Evolutionary conservation across 2,888 invertebrate genomes (phyloP).

Genomic region (Volucella inflata): DNA sequence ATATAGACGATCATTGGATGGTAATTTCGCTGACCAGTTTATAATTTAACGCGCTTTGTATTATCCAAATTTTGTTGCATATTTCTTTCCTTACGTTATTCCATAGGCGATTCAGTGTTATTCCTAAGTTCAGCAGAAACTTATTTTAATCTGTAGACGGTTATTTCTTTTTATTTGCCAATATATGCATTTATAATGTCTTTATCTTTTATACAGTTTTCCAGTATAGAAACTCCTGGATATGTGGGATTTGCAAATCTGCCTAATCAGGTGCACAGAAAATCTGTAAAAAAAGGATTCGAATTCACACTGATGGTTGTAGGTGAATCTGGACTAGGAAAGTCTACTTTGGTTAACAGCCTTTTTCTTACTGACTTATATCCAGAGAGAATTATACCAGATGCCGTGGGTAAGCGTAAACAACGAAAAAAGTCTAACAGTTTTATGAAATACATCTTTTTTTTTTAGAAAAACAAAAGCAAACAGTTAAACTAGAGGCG

Average conservation of each 20-base stretch:
- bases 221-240: conserved; percentile 92
- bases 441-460: conserved; percentile 51
- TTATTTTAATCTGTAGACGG: too few species aligned
- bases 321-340: conserved; percentile 95
- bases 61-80: too few species aligned
- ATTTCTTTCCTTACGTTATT: too few species aligned
- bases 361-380: conserved; percentile 97
- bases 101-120: too few species aligned
- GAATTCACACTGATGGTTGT: conserved; percentile 99
- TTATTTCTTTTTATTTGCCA: neutral
- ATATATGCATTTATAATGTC: conserved; percentile 24
- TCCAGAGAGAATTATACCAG: conserved; percentile 94
- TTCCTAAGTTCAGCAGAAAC: too few species aligned
- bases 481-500: conserved; percentile 96
- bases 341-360: conserved; percentile 97
- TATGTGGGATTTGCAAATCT: conserved; percentile 93
- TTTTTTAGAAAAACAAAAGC: conserved; percentile 91
- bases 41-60: too few species aligned
- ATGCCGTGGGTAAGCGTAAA: conserved; percentile 89
- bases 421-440: neutral
- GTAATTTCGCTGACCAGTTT: too few species aligned
- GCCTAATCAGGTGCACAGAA: conserved; percentile 98
- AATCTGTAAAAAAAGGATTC: conserved; percentile 98
- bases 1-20: too few species aligned
- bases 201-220: conserved; percentile 86